These are phyloP conservation scores for Serinus canaria DNA, from an alignment of 2,113 vertebrate species.

Conservation along the genomic window DNA sequence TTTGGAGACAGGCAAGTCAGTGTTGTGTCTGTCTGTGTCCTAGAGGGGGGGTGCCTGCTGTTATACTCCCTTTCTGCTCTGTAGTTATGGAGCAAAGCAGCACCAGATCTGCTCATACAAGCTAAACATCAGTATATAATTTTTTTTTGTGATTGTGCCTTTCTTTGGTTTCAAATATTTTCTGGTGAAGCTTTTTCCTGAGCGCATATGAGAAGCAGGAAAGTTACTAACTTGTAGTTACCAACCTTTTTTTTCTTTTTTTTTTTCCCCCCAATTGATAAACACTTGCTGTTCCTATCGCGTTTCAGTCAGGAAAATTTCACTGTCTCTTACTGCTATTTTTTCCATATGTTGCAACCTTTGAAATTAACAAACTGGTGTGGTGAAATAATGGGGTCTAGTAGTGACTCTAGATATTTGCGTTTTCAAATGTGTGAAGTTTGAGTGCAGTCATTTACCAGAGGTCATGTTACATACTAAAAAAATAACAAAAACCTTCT, in stretches of 20 bases:
- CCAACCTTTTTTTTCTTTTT: too few relatives aligned
- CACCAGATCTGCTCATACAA: not conserved
- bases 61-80: not conserved
- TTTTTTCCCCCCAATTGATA: not conserved
- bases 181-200: not conserved
- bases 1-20: not conserved
- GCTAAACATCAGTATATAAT: not conserved
- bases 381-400: not conserved
- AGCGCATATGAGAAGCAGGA: not conserved
- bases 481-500: not conserved
- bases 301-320: not conserved
- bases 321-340: not conserved
- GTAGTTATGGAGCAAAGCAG: not conserved
- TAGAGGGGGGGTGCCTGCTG: rapidly evolving
- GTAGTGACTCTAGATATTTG: not conserved
- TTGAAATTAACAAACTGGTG: not conserved
- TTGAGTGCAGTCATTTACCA: not conserved
- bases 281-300: not conserved
- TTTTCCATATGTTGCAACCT: not conserved
- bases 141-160: not conserved
- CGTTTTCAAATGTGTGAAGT: not conserved
- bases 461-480: not conserved
- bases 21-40: not conserved
- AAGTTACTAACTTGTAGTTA: not conserved
- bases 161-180: not conserved